Evolutionary conservation across 2,888 invertebrate species (phyloP).

Genomic region (Zaprionus bogoriensis): DNA sequence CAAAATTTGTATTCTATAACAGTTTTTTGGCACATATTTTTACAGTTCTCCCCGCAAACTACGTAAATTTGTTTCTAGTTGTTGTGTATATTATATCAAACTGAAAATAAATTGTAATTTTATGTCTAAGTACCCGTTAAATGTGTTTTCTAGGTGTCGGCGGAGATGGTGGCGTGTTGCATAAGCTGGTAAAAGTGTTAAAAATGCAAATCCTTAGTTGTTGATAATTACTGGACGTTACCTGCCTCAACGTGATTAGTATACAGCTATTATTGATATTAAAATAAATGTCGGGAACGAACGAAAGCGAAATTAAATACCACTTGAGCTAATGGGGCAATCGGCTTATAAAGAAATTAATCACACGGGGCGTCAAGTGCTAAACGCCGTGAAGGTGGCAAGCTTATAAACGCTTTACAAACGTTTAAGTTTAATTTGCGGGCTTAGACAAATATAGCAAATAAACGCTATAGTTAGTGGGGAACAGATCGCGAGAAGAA

Average conservation of each 20-base stretch:
- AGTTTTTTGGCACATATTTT: background rate
- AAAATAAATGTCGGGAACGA: background rate
- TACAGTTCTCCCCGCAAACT: background rate
- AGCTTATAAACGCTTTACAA: no score
- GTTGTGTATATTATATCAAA: background rate
- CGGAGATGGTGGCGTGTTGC: no score
- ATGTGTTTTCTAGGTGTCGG: background rate
- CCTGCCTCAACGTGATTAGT: background rate
- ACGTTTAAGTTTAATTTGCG: no score
- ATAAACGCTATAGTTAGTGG: no score
- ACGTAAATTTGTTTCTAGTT: background rate
- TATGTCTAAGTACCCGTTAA: background rate
- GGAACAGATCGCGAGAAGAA: no score
- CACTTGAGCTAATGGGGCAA: background rate
- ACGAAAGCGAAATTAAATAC: constrained; percentile 8
- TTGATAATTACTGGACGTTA: background rate
- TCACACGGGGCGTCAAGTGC: no score
- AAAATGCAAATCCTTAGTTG: no score
- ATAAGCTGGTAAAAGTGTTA: background rate
- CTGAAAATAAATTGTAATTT: background rate
- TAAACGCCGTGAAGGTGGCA: no score
- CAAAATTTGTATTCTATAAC: background rate
- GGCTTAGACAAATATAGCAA: no score
- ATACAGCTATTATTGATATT: constrained; percentile 16
- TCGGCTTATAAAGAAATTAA: no score